Conservation (phyloP, 1,140 invertebrate species). For the Trinorchestia longiramus region DNA sequence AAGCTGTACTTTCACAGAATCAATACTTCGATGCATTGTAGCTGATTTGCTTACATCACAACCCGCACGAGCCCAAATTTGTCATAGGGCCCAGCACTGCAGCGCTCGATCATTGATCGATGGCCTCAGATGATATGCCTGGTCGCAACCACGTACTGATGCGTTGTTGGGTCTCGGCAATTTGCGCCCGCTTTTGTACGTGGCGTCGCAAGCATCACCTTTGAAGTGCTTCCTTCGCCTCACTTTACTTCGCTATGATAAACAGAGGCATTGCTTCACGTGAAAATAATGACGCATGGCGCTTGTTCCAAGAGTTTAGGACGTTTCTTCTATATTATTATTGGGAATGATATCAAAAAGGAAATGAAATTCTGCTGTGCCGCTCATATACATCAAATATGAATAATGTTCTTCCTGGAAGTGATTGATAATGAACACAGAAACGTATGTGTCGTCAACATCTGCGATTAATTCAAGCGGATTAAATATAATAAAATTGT, state of each 20-base stretch:
- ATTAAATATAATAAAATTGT: neutral
- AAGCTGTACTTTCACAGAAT: neutral
- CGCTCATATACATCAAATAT: neutral
- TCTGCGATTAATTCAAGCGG: neutral
- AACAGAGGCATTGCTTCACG: neutral
- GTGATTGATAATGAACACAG: neutral
- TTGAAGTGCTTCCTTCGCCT: constrained; percentile 33
- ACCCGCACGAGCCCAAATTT: neutral
- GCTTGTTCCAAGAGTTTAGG: neutral
- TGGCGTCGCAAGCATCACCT: constrained; percentile 13
- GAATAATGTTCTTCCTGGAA: neutral
- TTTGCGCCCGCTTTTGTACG: constrained; percentile 18
- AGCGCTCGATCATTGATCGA: neutral
- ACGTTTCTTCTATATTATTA: neutral
- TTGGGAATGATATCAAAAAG: neutral
- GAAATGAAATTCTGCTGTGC: neutral
- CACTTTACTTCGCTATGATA: neutral
- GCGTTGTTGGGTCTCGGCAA: constrained; percentile 11
- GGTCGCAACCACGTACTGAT: neutral
- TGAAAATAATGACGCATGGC: neutral
- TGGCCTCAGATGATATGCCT: neutral
- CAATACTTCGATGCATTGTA: neutral
- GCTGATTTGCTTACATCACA: neutral
- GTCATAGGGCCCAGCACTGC: neutral
- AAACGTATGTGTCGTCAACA: neutral